Conservation (phyloP, 37 sponge, comb jelly and placozoan genomes). For the Halichondria panicea region DNA sequence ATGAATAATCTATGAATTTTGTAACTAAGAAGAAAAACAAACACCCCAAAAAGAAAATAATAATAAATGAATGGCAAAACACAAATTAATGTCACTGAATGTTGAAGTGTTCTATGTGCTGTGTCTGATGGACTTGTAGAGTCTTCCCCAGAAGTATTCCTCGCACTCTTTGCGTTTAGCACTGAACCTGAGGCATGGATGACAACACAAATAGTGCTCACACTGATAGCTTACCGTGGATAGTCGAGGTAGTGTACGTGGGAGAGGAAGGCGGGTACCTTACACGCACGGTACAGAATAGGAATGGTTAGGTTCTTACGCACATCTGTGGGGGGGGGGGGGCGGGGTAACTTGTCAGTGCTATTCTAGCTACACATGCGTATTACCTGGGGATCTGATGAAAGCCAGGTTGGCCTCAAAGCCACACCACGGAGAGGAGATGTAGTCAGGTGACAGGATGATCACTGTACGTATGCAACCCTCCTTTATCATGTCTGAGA, state of each 20-base stretch:
- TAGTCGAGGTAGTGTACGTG: constrained; percentile 61
- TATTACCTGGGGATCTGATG: constrained; percentile 46
- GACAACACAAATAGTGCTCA: too few relatives aligned
- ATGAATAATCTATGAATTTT: too few relatives aligned
- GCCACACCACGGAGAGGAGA: constrained; percentile 49
- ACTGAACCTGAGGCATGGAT: too few relatives aligned
- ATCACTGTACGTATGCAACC: constrained; percentile 59
- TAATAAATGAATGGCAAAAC: too few relatives aligned
- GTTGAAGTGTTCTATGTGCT: too few relatives aligned
- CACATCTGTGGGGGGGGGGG: constrained; percentile 25
- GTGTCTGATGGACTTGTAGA: constrained; percentile 36
- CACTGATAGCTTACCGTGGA: too few relatives aligned
- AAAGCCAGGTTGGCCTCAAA: constrained; percentile 61
- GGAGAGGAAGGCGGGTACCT: constrained; percentile 54
- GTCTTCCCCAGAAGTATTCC: constrained; percentile 63
- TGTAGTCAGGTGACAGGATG: constrained; percentile 65
- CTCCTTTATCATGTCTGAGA: constrained; percentile 63
- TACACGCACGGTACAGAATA: constrained; percentile 58
- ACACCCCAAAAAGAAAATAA: too few relatives aligned
- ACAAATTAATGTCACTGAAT: too few relatives aligned
- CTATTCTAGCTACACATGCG: background rate
- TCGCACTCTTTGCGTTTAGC: constrained; percentile 28
- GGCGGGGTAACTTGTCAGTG: too few relatives aligned
- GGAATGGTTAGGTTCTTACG: constrained; percentile 58
- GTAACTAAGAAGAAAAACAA: too few relatives aligned